Conservation (phyloP, 2,113 vertebrate species). For the Trematomus loennbergii region DNA sequence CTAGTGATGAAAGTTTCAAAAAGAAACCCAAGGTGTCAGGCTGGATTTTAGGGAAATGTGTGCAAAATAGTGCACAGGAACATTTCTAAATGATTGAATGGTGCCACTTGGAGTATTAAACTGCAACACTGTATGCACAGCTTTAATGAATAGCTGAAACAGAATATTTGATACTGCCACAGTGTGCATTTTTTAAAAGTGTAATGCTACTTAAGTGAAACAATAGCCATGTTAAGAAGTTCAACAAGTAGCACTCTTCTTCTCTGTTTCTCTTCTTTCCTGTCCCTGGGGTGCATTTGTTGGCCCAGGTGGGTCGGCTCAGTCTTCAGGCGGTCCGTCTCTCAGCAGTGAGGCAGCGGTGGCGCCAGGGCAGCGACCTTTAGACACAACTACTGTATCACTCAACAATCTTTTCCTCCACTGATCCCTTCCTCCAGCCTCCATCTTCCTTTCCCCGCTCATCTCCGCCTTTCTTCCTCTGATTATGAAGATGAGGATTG, state of each 20-base stretch:
- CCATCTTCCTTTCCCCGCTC: conserved; percentile 28
- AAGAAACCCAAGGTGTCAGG: background rate
- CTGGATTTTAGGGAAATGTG: background rate
- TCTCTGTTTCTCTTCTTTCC: conserved; percentile 18
- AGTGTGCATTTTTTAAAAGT: background rate
- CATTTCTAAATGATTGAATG: background rate
- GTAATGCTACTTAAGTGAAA: background rate
- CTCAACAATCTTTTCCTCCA: conserved; percentile 73
- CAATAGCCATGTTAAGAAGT: background rate
- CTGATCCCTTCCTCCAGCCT: conserved; percentile 53
- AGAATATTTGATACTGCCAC: background rate
- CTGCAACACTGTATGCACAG: background rate
- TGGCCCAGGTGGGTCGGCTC: conserved; percentile 77
- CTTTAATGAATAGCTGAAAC: too few species aligned
- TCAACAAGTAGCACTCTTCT: conserved; percentile 10
- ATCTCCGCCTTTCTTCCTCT: conserved; percentile 47
- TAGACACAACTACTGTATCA: conserved; percentile 85
- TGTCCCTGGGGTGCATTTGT: conserved; percentile 35
- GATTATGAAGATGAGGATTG: conserved; percentile 39
- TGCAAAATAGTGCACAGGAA: background rate
- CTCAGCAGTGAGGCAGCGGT: conserved; percentile 76
- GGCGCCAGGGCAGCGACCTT: conserved; percentile 77
- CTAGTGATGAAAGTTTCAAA: background rate
- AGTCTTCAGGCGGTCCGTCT: conserved; percentile 74
- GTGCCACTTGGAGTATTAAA: background rate